Conservation (phyloP, 2,888 invertebrate genomes). For the Itoplectis maculator region DNA sequence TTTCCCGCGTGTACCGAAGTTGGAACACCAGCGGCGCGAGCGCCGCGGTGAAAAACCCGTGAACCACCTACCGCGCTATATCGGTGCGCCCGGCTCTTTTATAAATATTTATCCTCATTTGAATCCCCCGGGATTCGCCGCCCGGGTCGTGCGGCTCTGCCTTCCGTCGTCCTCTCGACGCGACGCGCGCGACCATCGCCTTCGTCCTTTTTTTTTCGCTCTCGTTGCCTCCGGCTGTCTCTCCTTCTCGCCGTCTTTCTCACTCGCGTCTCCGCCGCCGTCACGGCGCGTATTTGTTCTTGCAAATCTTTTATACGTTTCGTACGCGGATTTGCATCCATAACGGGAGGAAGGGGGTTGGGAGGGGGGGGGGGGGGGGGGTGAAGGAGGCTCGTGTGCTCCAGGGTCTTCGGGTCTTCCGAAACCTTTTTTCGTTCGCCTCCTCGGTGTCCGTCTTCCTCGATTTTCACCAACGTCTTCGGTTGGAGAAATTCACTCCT, state of each 20-base stretch:
- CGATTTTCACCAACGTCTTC: constrained; percentile 51
- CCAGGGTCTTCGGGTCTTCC: constrained; percentile 61
- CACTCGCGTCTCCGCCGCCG: constrained; percentile 40
- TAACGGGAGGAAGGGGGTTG: no score
- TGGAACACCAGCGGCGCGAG: background rate
- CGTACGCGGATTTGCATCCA: constrained; percentile 80
- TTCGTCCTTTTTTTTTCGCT: constrained; percentile 16
- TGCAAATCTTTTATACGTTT: constrained; percentile 81
- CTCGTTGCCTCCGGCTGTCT: background rate
- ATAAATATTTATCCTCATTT: constrained; percentile 84
- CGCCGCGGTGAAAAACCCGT: constrained; percentile 24
- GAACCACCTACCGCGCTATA: constrained; percentile 53
- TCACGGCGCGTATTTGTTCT: constrained; percentile 78
- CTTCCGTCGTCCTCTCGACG: constrained; percentile 42
- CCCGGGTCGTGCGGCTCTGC: constrained; percentile 51
- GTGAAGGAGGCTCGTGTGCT: constrained; percentile 56
- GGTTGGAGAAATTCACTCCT: constrained; percentile 31
- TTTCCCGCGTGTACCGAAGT: constrained; percentile 43
- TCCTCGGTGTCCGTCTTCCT: constrained; percentile 60
- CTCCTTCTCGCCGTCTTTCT: constrained; percentile 2
- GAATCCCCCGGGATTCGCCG: constrained; percentile 77
- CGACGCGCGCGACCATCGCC: constrained; percentile 41
- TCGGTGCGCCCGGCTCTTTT: constrained; percentile 78
- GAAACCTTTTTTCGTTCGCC: constrained; percentile 10
- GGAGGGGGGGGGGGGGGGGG: no score